phyloP scores from a whole-genome alignment of 2,888 invertebrate species.

The Pyrocoelia pectoralis region DNA sequence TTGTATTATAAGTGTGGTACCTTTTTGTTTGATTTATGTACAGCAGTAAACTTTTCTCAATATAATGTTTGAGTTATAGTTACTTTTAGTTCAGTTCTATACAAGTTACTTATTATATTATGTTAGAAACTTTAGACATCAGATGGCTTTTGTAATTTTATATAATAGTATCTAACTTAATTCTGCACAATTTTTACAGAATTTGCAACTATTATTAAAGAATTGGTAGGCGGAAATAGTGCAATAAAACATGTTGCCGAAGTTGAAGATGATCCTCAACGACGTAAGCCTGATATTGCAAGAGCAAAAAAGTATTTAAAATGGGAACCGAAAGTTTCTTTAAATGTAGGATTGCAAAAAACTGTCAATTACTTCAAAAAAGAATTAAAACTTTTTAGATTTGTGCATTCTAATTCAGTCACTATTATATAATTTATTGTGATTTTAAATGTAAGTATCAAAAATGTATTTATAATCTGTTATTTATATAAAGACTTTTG shows the following conservation, averaged over 20 bases:
- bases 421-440: background rate
- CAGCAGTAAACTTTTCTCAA: no score
- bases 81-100: no score
- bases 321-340: constrained; percentile 92
- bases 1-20: background rate
- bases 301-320: constrained; percentile 83
- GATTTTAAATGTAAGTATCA: background rate
- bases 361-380: constrained; percentile 94
- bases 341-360: constrained; percentile 86
- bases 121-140: no score
- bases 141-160: no score
- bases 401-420: constrained; percentile 55
- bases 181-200: no score
- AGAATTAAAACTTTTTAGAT: constrained; percentile 75
- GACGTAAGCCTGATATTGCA: constrained; percentile 92
- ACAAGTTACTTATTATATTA: no score
- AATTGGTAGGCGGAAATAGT: constrained; percentile 86
- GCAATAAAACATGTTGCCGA: constrained; percentile 83
- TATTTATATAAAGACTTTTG: no score
- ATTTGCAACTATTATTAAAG: constrained; percentile 86
- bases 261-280: constrained; percentile 95
- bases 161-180: no score
- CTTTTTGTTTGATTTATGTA: background rate
- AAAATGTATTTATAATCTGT: background rate
- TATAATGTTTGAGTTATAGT: no score